Percentiles rank a stretch among this genome's conserved stretches.
These are phyloP conservation scores for Onychomys arenicola DNA, from an alignment of 2,797 vertebrate genomes.

Conservation along the genomic window DNA sequence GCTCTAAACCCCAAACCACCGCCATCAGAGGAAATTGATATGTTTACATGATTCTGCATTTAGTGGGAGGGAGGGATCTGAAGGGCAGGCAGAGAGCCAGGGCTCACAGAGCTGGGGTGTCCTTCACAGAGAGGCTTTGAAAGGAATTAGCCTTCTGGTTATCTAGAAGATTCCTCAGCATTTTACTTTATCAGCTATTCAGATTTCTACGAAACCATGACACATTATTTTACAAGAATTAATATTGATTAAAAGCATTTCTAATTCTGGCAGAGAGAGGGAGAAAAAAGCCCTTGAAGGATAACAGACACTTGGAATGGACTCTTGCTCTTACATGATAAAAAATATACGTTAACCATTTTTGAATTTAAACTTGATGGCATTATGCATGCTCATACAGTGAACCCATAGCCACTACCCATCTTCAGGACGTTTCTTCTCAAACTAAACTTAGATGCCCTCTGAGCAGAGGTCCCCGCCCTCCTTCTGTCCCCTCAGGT, in stretches of 20 bases:
- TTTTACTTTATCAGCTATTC: neutral
- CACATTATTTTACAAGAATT: slow-evolving; percentile 36
- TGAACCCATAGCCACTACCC: fast-evolving
- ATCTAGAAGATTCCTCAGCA: neutral
- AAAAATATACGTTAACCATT: neutral
- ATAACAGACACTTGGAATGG: neutral
- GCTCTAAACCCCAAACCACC: neutral
- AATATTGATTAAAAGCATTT: neutral
- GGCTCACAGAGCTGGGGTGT: neutral
- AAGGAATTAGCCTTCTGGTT: neutral
- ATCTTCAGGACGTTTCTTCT: neutral
- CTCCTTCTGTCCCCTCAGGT: neutral
- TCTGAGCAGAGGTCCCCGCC: neutral
- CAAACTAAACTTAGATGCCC: neutral
- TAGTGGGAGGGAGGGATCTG: neutral
- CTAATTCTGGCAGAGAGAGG: neutral
- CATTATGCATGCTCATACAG: neutral
- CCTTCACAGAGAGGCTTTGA: neutral
- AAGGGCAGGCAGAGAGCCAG: neutral
- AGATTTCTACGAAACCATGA: neutral
- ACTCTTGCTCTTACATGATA: slow-evolving; percentile 5
- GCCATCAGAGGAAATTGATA: slow-evolving; percentile 61
- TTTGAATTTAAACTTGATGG: neutral
- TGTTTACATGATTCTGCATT: slow-evolving; percentile 25
- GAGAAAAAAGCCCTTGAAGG: neutral